Percentiles rank a stretch among this genome's conserved stretches.
These are phyloP conservation scores for Caranx melampygus DNA, from an alignment of 2,113 vertebrate genomes.

Conservation along the genomic window DNA sequence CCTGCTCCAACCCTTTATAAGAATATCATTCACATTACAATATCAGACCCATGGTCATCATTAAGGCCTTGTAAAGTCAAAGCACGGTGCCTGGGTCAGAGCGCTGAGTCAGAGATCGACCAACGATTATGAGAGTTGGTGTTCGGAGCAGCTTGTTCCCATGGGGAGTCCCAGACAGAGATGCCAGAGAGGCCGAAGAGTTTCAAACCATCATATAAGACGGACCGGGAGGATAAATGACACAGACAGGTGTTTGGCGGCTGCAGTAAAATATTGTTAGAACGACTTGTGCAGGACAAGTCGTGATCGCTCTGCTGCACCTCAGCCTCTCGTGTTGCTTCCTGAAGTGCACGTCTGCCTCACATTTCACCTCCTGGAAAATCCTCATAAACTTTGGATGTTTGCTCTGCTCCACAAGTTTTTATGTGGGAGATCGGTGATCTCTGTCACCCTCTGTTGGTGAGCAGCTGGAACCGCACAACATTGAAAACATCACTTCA, in stretches of 20 bases:
- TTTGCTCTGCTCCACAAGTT: neutral
- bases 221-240: constrained; percentile 43
- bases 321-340: neutral
- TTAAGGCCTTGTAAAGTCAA: neutral
- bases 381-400: neutral
- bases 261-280: constrained; percentile 16
- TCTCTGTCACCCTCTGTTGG: constrained; percentile 70
- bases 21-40: neutral
- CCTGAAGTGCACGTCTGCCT: neutral
- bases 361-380: neutral
- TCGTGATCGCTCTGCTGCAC: neutral
- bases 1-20: neutral
- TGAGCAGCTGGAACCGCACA: constrained; percentile 36
- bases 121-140: constrained; percentile 9
- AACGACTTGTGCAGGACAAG: neutral
- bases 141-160: constrained; percentile 43
- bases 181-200: constrained; percentile 45
- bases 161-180: constrained; percentile 22
- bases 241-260: constrained; percentile 63
- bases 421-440: neutral
- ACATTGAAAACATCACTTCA: neutral
- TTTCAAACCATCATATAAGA: constrained; percentile 52
- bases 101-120: constrained; percentile 39
- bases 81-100: neutral
- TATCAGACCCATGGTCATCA: neutral